A percentile compares a stretch with the other conserved stretches of the same genome.
Evolutionary conservation across 2,113 vertebrate genomes (phyloP).

Genomic region (Pristiophorus japonicus): DNA sequence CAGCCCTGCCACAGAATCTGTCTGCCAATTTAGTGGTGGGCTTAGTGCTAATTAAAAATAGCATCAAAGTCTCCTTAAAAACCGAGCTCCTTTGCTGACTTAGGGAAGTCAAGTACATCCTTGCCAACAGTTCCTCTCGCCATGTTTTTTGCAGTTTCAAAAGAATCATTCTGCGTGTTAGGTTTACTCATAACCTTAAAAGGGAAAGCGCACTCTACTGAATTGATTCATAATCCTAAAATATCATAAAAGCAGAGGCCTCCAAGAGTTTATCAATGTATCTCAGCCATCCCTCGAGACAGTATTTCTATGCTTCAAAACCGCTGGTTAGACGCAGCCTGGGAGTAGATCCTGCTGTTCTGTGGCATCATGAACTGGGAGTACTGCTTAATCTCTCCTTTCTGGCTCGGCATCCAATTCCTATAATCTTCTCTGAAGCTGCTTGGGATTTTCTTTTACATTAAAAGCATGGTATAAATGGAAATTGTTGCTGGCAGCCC

Average conservation of each 20-base stretch:
- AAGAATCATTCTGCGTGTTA: background rate
- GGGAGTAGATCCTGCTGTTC: background rate
- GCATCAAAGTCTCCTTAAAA: background rate
- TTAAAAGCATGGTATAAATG: background rate
- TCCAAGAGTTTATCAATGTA: background rate
- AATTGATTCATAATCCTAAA: background rate
- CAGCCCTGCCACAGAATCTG: background rate
- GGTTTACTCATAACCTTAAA: background rate
- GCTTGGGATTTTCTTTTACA: background rate
- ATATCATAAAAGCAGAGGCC: background rate
- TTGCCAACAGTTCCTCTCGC: background rate
- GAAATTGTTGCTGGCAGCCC: background rate
- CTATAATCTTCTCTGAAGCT: background rate
- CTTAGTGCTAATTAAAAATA: background rate
- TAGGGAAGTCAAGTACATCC: background rate
- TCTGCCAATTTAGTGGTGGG: background rate
- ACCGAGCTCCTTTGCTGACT: background rate
- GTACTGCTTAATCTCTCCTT: background rate
- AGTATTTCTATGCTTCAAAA: background rate
- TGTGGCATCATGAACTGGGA: background rate
- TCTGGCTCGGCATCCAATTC: background rate
- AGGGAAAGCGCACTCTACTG: background rate
- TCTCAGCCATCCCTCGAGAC: background rate
- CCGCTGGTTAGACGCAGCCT: background rate
- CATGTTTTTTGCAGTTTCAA: background rate